Evolutionary conservation across 2,113 vertebrate species (phyloP).

Genomic region (Pipa parva): DNA sequence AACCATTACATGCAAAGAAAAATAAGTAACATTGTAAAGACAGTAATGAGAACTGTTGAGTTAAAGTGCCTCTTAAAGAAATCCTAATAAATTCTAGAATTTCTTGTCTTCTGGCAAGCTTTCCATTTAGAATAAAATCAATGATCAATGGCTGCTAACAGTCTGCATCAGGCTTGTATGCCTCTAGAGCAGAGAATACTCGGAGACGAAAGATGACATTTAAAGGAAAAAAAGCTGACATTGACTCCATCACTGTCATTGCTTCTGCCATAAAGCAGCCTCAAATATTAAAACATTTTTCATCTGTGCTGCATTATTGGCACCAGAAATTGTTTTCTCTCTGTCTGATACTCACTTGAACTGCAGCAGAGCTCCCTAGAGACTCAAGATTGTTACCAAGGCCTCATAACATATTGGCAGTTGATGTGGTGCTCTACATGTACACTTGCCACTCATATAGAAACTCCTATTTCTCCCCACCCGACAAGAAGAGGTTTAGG

Average conservation of each 20-base stretch:
- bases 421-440: conserved; percentile 88
- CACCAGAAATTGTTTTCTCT: conserved; percentile 99
- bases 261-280: conserved; percentile 96
- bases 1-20: conserved; percentile 76
- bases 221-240: conserved; percentile 98
- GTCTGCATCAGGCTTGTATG: conserved; percentile 65
- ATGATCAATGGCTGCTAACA: conserved; percentile 93
- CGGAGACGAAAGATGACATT: conserved; percentile 97
- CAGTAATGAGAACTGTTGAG: conserved; percentile 87
- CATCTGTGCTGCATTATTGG: conserved; percentile 99
- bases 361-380: conserved; percentile 88
- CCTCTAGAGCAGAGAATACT: conserved; percentile 74
- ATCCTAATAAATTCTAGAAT: conserved; percentile 87
- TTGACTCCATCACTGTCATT: conserved; percentile 99
- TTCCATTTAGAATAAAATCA: conserved; percentile 91
- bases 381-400: conserved; percentile 93
- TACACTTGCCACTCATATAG: conserved; percentile 91
- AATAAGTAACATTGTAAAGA: conserved; percentile 76
- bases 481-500: conserved; percentile 58
- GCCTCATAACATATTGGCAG: conserved; percentile 97
- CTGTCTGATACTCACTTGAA: conserved; percentile 94
- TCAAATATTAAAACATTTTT: conserved; percentile 99
- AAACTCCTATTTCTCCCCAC: conserved; percentile 54
- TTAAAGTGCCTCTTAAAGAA: conserved; percentile 86
- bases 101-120: conserved; percentile 81